Conservation (phyloP, 2,113 vertebrate species). For the human (Homo sapiens) region DNA sequence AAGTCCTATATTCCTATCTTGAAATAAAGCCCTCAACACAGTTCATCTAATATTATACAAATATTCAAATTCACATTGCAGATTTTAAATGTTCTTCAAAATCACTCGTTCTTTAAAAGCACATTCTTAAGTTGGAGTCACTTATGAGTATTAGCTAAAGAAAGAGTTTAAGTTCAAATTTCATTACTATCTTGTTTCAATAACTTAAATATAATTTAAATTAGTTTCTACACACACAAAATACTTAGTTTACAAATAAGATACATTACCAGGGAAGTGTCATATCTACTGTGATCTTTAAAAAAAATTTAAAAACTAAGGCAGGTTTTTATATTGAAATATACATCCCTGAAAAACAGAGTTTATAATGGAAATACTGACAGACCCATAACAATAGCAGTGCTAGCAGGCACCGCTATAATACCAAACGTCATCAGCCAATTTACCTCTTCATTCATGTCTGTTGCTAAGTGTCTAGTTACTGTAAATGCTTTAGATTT, state of each 20-base stretch:
- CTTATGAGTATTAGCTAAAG: slow-evolving; percentile 63
- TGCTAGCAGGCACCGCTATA: slow-evolving; percentile 42
- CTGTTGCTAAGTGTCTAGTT: slow-evolving; percentile 80
- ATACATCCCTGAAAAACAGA: slow-evolving; percentile 71
- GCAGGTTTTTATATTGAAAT: slow-evolving; percentile 69
- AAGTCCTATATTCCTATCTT: not conserved
- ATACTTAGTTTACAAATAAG: slow-evolving; percentile 64
- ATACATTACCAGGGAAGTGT: slow-evolving; percentile 36
- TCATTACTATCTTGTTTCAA: slow-evolving; percentile 62
- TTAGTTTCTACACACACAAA: slow-evolving; percentile 7
- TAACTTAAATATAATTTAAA: slow-evolving; percentile 70
- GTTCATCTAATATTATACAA: slow-evolving; percentile 23
- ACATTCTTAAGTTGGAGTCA: slow-evolving; percentile 34
- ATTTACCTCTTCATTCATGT: slow-evolving; percentile 78
- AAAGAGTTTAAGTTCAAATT: slow-evolving; percentile 67
- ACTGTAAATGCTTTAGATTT: slow-evolving; percentile 81
- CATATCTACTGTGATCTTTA: slow-evolving; percentile 53
- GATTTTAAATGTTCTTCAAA: slow-evolving; percentile 41
- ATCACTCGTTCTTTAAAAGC: slow-evolving; percentile 43
- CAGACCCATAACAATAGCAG: slow-evolving; percentile 57
- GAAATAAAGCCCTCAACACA: not conserved
- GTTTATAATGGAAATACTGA: slow-evolving; percentile 64
- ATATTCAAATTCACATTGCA: slow-evolving; percentile 46
- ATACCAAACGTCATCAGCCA: slow-evolving; percentile 64
- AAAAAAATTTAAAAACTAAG: not conserved